Evolutionary conservation across 2,888 invertebrate genomes (phyloP), one percentile per base, ranked within the genome.

Genomic region (Magallana nippona): DNA sequence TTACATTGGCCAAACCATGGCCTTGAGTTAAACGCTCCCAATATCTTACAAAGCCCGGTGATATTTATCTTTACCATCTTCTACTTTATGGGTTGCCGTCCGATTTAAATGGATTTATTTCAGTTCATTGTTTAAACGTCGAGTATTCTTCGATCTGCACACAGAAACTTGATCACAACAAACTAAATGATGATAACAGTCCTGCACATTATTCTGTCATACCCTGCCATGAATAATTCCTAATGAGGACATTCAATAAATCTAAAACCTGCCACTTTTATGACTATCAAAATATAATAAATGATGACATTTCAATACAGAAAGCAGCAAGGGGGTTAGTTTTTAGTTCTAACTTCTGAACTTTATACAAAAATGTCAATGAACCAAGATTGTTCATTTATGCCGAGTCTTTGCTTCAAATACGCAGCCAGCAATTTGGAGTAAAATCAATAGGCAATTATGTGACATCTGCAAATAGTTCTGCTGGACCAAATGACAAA

Each of bases 391-490:
- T 71, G 27, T 71, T 71, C 10, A 27, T 60, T 60, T 60, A 60
- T n/a, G n/a, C n/a, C n/a, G 60, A 13, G 27, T 44, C 44, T n/a
- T n/a, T n/a, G n/a, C n/a, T n/a, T 44, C 71, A 27, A 71, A 71
- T 71, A 71, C 27, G 13, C 27, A 27, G 44, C 44, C 27, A 22
- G 71, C 27, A 71, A 15, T 10, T 27, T 10, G 71, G 71, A 32
- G 27, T 22, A 27, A 71, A 27, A 71, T 71, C 71, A 71, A 71
- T 71, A 71, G 22, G 13, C 13, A 5, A 15, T 71, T 10, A 11
- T 71, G 32, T 27, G 27, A 27, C 71, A 71, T 71, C 71, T 22
- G 71, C 71, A 71, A 71, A 71, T 71, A 71, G 27, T 32, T 71
- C 71, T 32, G 32, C 22, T 71, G 22, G 32, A 71, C 11, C 32